These are phyloP conservation scores for Sympetrum striolatum DNA, from an alignment of 2,888 invertebrate genomes.

Conservation along the genomic window DNA sequence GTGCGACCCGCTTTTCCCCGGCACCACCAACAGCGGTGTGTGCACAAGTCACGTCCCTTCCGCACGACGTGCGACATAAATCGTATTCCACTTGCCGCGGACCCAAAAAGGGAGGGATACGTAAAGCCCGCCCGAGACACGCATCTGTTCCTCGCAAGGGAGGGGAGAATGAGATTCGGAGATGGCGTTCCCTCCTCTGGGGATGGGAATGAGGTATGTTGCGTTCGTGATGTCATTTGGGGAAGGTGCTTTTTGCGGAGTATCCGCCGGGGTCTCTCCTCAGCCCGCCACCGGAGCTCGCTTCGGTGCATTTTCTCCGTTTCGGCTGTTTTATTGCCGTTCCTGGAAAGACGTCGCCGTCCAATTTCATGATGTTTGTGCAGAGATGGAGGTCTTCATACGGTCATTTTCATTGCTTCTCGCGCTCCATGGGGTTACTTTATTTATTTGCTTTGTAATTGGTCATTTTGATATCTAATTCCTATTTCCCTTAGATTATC, in stretches of 20 bases:
- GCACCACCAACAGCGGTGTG: no score
- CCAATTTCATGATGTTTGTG: no score
- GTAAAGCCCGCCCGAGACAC: background rate
- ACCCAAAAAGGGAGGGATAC: background rate
- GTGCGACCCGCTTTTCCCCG: conserved; percentile 10
- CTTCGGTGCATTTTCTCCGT: background rate
- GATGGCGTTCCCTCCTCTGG: background rate
- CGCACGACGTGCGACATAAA: conserved; percentile 35
- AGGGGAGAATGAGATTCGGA: background rate
- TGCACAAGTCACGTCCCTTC: conserved; percentile 7
- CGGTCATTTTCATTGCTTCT: no score
- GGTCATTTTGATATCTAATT: no score
- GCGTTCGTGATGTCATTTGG: conserved; percentile 10
- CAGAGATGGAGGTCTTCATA: no score
- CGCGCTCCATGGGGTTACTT: no score
- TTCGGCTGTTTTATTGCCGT: background rate
- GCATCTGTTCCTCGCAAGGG: conserved; percentile 7
- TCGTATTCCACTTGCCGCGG: conserved; percentile 24
- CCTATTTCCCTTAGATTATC: no score
- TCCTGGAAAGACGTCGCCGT: background rate
- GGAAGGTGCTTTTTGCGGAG: conserved; percentile 6
- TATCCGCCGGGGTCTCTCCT: no score
- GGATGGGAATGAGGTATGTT: background rate
- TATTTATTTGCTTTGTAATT: no score
- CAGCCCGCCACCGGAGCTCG: no score